Conservation (phyloP, 2,113 vertebrate genomes). For the Silurus asotus region DNA sequence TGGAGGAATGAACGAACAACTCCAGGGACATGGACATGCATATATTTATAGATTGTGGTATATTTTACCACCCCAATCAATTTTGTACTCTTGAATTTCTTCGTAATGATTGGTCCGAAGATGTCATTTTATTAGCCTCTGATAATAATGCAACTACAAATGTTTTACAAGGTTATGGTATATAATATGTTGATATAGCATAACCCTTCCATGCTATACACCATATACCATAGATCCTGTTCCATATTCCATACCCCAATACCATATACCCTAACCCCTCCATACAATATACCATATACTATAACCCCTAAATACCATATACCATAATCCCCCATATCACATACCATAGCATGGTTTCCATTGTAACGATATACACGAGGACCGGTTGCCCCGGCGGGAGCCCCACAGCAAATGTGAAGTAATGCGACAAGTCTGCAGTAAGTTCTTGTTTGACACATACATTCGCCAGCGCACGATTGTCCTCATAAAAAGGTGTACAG, state of each 20-base stretch:
- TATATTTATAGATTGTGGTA: neutral
- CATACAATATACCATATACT: no score
- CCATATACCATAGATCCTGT: no score
- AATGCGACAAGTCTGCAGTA: neutral
- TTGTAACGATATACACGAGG: no score
- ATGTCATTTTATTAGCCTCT: neutral
- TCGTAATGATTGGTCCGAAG: neutral
- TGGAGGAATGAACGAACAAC: neutral
- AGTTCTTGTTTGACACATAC: neutral
- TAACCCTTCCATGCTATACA: no score
- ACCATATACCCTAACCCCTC: no score
- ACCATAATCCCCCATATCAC: no score
- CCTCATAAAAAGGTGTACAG: constrained; percentile 38
- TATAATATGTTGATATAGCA: no score
- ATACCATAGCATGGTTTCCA: no score
- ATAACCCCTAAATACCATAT: no score
- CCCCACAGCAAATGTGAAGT: neutral
- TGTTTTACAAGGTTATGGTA: neutral
- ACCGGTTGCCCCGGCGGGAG: no score
- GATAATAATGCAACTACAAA: neutral
- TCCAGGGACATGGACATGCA: neutral
- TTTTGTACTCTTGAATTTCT: neutral
- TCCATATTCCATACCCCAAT: no score
- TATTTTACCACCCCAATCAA: no score
- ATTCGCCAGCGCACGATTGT: neutral